Base-by-base conservation (phyloP, 1,140 invertebrate species). In the Platorchestia sp. region DNA sequence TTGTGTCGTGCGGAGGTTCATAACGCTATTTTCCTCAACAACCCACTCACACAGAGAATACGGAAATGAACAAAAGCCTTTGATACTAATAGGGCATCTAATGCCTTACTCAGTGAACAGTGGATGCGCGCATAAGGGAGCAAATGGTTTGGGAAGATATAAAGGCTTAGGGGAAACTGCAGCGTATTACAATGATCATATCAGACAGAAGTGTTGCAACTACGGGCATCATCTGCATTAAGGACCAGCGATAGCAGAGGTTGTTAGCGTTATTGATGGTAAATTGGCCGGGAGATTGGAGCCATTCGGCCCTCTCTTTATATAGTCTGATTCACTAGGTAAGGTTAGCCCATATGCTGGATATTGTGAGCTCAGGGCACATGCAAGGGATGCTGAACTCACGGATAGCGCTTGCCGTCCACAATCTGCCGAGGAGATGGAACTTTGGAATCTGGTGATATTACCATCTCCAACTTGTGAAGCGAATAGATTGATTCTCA, bases 221-320 rank as follows among this genome's bases (percentile, higher is more conserved):
- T 93, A 93, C 91, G 91, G 91, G 91, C 91, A 93, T 93, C 91
- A 93, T 93, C 91, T 93, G 91, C 91, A 93, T 93, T 93, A 93
- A 93, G 91, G 91, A 44, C 91, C 91, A 45, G 91, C 91, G 91
- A 93, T 93, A 93, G 91, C 91, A 93, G 91, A 93, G 91, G 91
- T 93, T 93, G 91, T 93, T 93, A 93, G 91, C 91, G 91, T 93
- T 93, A 93, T 93, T 93, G 91, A 93, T 93, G 91, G 91, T 93
- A 93, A 93, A 93, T 93, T 93, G 91, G 91, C 91, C 91, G 45
- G 91, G 91, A 93, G 91, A 93, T 93, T 93, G 91, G 91, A 93
- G 91, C 91, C 91, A 93, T 93, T 93, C 45, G 43, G 91, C 91
- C 45, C 45, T 93, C 91, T 93, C 91, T 93, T 93, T 93, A 93